Evolutionary conservation across 2,888 invertebrate genomes (phyloP).

Genomic region (Lasius platythorax): DNA sequence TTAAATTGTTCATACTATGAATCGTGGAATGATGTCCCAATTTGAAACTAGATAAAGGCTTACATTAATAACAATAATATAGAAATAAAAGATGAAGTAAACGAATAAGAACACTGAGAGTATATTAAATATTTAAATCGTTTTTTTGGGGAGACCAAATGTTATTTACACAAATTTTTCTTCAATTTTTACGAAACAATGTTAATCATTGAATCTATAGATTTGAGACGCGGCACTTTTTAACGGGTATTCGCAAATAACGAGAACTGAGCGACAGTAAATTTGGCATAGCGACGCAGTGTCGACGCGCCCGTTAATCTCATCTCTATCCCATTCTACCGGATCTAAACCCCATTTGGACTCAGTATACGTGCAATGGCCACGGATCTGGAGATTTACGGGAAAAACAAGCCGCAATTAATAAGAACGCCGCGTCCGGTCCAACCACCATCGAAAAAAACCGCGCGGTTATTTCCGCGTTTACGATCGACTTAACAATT

Average conservation of each 20-base stretch:
- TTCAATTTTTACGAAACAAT: neutral
- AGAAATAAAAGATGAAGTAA: neutral
- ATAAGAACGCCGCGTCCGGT: conserved; percentile 33
- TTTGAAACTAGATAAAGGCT: neutral
- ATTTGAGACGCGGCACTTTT: conserved; percentile 10
- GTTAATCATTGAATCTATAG: neutral
- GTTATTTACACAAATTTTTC: neutral
- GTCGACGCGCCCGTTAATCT: conserved; percentile 51
- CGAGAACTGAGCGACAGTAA: conserved; percentile 55
- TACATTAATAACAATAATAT: neutral
- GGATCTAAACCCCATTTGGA: conserved; percentile 54
- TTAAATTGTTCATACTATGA: neutral
- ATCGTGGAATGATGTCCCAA: neutral
- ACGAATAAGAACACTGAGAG: neutral
- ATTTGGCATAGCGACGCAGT: conserved; percentile 44
- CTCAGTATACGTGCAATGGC: conserved; percentile 44
- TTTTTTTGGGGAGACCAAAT: neutral
- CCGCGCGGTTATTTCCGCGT: neutral
- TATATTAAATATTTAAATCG: neutral
- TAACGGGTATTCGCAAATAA: conserved; percentile 39
- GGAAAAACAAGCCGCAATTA: conserved; percentile 49
- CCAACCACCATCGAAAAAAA: neutral
- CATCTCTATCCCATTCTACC: conserved; percentile 47
- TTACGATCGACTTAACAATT: conserved; percentile 4
- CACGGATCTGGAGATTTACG: conserved; percentile 43